Conservation (phyloP, 92 coral and sea anemone species). For the Phenganax marumi region DNA sequence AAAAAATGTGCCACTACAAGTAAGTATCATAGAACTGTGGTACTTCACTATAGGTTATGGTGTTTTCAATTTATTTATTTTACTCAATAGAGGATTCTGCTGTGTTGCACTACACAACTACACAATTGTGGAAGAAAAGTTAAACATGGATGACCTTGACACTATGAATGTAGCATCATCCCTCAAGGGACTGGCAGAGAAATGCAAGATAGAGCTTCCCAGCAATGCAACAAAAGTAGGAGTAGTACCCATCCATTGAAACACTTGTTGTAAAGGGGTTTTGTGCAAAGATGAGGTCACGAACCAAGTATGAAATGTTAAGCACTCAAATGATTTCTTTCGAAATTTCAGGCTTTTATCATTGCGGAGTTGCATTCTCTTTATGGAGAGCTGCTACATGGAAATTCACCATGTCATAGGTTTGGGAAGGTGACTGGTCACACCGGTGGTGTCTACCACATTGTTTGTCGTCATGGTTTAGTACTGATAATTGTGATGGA, state of each 20-base stretch:
- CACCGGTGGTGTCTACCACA: conserved; percentile 57
- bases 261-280: neutral
- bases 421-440: conserved; percentile 47
- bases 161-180: neutral
- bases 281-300: neutral
- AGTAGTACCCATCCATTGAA: too few relatives aligned
- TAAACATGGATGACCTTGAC: neutral
- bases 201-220: conserved; percentile 4
- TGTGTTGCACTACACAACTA: neutral
- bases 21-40: neutral
- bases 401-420: conserved; percentile 56
- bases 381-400: conserved; percentile 47
- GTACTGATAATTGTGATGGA: neutral
- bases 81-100: conserved; percentile 4
- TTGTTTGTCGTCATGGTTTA: conserved; percentile 52
- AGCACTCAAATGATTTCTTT: neutral
- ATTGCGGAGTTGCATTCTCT: conserved; percentile 38
- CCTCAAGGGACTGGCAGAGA: neutral
- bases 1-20: neutral
- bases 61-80: neutral
- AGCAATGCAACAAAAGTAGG: neutral
- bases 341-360: conserved; percentile 20
- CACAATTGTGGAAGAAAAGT: neutral
- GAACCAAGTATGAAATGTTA: neutral
- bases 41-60: neutral